A percentile compares a stretch with the other conserved stretches of the same genome.
Conservation (phyloP, 2,888 invertebrate genomes). For the Lycia hirtaria region DNA sequence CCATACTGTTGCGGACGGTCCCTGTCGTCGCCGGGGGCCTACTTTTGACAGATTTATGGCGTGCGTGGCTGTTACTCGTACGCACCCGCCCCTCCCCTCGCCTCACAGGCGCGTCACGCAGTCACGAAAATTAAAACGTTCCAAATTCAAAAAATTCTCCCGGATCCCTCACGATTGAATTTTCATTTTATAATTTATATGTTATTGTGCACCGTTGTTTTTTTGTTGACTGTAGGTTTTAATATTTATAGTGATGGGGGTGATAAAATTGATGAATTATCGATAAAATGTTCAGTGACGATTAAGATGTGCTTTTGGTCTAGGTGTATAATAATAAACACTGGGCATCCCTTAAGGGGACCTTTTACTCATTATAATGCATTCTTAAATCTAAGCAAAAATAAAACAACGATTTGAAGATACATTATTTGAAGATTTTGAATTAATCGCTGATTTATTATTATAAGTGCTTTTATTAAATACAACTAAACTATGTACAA, state of each 20-base stretch:
- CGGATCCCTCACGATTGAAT: constrained; percentile 59
- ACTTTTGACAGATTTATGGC: constrained; percentile 78
- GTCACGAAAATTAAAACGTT: constrained; percentile 73
- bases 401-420: too few species aligned
- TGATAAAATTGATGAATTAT: not conserved
- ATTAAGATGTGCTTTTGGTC: too few species aligned
- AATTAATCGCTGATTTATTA: too few species aligned
- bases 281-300: not conserved
- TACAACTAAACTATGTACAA: too few species aligned
- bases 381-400: too few species aligned
- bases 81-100: constrained; percentile 41
- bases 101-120: constrained; percentile 51
- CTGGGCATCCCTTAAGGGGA: too few species aligned
- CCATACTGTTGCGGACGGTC: constrained; percentile 58
- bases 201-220: constrained; percentile 44
- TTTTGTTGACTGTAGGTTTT: constrained; percentile 31
- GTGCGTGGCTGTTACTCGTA: constrained; percentile 71
- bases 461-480: too few species aligned
- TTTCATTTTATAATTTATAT: constrained; percentile 40
- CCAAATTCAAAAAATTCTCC: constrained; percentile 65
- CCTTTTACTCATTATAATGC: too few species aligned
- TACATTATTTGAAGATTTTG: too few species aligned
- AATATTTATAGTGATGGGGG: constrained; percentile 11
- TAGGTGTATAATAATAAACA: too few species aligned
- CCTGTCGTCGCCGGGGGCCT: constrained; percentile 70